A percentile compares a stretch with the other conserved stretches of the same genome.
Conservation (phyloP, 37 sponge, comb jelly and placozoan species). For the Tethya wilhelma region DNA sequence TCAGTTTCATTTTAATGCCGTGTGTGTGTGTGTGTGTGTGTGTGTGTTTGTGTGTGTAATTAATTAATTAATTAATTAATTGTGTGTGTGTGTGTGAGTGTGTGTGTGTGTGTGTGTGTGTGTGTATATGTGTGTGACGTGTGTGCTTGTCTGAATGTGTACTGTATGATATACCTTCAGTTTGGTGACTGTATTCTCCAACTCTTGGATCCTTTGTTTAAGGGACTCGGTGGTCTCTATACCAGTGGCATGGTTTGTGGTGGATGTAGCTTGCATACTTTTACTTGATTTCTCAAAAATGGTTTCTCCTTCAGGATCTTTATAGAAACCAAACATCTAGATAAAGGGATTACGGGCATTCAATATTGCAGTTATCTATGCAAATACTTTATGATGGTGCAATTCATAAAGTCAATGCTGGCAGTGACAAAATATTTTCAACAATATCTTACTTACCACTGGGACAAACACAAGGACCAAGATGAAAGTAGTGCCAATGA, state of each 20-base stretch:
- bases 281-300: constrained; percentile 1
- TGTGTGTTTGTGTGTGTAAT: not conserved
- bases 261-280: not conserved
- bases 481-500: constrained; percentile 36
- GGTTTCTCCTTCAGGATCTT: constrained; percentile 34
- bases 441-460: constrained; percentile 13
- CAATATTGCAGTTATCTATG: too few relatives aligned
- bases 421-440: not conserved
- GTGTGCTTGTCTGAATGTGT: not conserved
- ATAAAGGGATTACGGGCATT: not conserved
- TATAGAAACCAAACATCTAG: constrained; percentile 34
- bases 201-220: too few relatives aligned
- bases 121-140: constrained; percentile 7
- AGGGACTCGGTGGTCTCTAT: too few relatives aligned
- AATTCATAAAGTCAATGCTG: not conserved
- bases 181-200: too few relatives aligned
- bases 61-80: too few relatives aligned
- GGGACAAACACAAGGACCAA: constrained; percentile 51
- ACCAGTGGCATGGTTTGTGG: too few relatives aligned
- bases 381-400: too few relatives aligned
- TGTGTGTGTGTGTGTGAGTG: not conserved
- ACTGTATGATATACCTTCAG: too few relatives aligned
- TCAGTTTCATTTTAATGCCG: not conserved
- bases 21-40: not conserved
- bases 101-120: constrained; percentile 1